Conservation (phyloP, 2,888 invertebrate species). For the Brachypalpus laphriformis region DNA sequence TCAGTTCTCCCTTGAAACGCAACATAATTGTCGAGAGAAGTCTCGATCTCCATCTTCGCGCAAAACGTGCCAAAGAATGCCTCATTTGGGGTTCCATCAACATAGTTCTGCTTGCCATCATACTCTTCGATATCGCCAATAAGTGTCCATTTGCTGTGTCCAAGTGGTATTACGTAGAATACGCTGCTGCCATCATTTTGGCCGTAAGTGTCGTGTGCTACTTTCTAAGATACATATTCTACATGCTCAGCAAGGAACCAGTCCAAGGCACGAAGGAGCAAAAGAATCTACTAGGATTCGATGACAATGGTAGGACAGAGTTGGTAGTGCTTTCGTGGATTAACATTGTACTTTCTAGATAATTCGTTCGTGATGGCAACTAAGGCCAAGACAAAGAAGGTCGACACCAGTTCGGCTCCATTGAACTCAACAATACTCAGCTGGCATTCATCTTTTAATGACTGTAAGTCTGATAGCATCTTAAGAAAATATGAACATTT, state of each 20-base stretch:
- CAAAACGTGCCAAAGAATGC: conserved; percentile 77
- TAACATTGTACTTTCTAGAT: conserved; percentile 75
- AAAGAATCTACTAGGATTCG: conserved; percentile 84
- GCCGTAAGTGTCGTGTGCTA: conserved; percentile 84
- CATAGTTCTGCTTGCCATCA: conserved; percentile 76
- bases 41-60: conserved; percentile 78
- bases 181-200: conserved; percentile 82
- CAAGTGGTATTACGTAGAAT: conserved; percentile 83
- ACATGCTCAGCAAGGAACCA: conserved; percentile 81
- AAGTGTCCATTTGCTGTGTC: conserved; percentile 77
- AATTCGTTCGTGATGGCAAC: conserved; percentile 77
- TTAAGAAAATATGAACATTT: not conserved
- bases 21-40: conserved; percentile 77
- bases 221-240: conserved; percentile 83
- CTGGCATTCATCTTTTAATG: conserved; percentile 82
- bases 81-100: conserved; percentile 81
- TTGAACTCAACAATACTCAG: conserved; percentile 79
- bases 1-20: conserved; percentile 77
- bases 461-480: conserved; percentile 76
- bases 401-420: conserved; percentile 57
- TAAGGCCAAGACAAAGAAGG: conserved; percentile 36
- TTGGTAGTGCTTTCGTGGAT: not conserved
- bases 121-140: conserved; percentile 79
- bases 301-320: conserved; percentile 78
- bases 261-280: conserved; percentile 84